Evolutionary conservation across 2,888 invertebrate species (phyloP).

Genomic region (Heliconius erato): DNA sequence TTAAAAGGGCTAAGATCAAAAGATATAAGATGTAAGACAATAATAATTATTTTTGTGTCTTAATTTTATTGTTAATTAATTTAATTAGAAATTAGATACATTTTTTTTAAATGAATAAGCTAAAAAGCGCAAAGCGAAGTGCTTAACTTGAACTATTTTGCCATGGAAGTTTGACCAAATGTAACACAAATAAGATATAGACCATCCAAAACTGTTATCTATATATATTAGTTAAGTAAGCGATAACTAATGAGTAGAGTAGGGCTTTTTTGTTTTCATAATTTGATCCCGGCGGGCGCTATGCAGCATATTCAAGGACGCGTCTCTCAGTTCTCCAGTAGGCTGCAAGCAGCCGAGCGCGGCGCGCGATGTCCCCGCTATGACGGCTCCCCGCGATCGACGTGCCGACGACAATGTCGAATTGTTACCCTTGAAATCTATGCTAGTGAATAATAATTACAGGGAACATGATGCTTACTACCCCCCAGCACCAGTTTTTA

Average conservation of each 20-base stretch:
- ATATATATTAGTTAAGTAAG: not conserved
- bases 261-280: slow-evolving; percentile 31
- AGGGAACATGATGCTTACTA: slow-evolving; percentile 79
- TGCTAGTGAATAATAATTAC: slow-evolving; percentile 77
- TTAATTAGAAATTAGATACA: no score
- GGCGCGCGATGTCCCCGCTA: slow-evolving; percentile 72
- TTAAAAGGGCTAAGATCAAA: no score
- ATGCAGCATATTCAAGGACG: slow-evolving; percentile 62
- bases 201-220: not conserved
- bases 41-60: no score
- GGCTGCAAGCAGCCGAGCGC: slow-evolving; percentile 73
- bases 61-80: no score
- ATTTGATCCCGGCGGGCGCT: slow-evolving; percentile 52
- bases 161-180: no score
- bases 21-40: no score
- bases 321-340: slow-evolving; percentile 58
- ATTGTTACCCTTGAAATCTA: slow-evolving; percentile 79
- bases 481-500: slow-evolving; percentile 69
- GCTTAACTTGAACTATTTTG: no score
- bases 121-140: no score
- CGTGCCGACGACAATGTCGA: slow-evolving; percentile 76
- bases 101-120: no score
- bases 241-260: slow-evolving; percentile 1
- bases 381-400: slow-evolving; percentile 75
- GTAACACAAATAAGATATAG: no score